Evolutionary conservation across 2,113 vertebrate genomes (phyloP), one percentile per base, ranked within the genome.

Genomic region (Petroica traversi): DNA sequence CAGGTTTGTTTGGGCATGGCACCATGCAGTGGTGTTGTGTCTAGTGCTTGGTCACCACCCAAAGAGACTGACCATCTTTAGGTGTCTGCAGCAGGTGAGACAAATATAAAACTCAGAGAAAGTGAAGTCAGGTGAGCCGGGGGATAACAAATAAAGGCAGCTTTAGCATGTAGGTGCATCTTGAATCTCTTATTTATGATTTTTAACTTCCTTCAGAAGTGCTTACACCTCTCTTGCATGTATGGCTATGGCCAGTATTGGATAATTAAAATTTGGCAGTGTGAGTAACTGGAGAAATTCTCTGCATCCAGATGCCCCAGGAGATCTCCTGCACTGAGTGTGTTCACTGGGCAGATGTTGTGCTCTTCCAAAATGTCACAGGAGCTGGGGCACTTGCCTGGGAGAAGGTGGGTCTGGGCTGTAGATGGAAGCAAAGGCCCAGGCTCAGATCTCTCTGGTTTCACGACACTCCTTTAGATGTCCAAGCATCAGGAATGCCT

Each of bases 201-300:
- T 73, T 36, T 48, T 31, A 78, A 4, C 24, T 68, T 67, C 23
- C 54, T 67, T 84, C 14, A 28, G 85, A 57, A 18, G 33, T 45
- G 12, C 33, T 49, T 55, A 6, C 24, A n/a, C 20, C 5, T 61
- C 34, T 41, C 8, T 25, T 15, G 34, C 43, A 12, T 31, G 12
- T 38, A 43, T 11, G 48, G 28, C 59, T 61, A 7, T 19, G 22
- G 31, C 7, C 13, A 54, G 3, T 49, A 23, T 12, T 46, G 62
- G 59, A n/a, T 38, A 78, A 14, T 49, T n/a, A 48, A 49, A 16
- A 43, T 43, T 26, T 0, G 0, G 10, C 3, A 2, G 23, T 29
- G 18, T 38, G 52, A 73, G 16, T 49, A 38, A 38, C 28, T 58
- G 57, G 23, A 66, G 38, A 45, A 77, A 54, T 72, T 59, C 31